A percentile compares a stretch with the other conserved stretches of the same genome.
These are phyloP conservation scores for Melanargia galathea DNA, from an alignment of 2,888 invertebrate genomes.

Conservation along the genomic window DNA sequence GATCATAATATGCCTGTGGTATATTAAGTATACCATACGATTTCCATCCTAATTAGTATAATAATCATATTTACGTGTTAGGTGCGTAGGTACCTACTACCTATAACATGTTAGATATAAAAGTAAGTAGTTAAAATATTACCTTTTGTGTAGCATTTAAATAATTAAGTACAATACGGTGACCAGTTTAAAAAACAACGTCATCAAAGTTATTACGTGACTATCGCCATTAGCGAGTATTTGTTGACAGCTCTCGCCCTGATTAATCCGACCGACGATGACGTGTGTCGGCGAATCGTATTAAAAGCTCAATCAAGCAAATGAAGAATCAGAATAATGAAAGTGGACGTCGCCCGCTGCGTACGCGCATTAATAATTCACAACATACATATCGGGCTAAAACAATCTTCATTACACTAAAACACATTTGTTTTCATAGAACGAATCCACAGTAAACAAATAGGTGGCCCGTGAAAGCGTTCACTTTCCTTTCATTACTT, in stretches of 20 bases:
- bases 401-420: slow-evolving; percentile 81
- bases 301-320: slow-evolving; percentile 82
- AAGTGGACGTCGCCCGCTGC: slow-evolving; percentile 71
- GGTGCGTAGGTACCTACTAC: too few species aligned
- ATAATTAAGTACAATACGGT: slow-evolving; percentile 6
- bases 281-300: slow-evolving; percentile 74
- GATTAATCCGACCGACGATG: slow-evolving; percentile 66
- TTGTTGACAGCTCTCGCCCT: slow-evolving; percentile 71
- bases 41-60: too few species aligned
- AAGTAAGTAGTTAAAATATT: not conserved
- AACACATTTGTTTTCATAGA: slow-evolving; percentile 62
- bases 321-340: slow-evolving; percentile 82
- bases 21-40: too few species aligned
- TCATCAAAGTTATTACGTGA: slow-evolving; percentile 71
- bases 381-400: slow-evolving; percentile 57
- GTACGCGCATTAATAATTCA: slow-evolving; percentile 82
- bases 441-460: slow-evolving; percentile 49
- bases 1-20: too few species aligned
- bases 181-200: slow-evolving; percentile 47
- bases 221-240: slow-evolving; percentile 69
- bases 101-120: too few species aligned
- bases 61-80: too few species aligned
- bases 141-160: not conserved
- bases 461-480: slow-evolving; percentile 36
- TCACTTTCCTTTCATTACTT: slow-evolving; percentile 44